Base-by-base conservation (phyloP, 2,888 invertebrate genomes). In the Spatulosminthurus flaviceps region DNA sequence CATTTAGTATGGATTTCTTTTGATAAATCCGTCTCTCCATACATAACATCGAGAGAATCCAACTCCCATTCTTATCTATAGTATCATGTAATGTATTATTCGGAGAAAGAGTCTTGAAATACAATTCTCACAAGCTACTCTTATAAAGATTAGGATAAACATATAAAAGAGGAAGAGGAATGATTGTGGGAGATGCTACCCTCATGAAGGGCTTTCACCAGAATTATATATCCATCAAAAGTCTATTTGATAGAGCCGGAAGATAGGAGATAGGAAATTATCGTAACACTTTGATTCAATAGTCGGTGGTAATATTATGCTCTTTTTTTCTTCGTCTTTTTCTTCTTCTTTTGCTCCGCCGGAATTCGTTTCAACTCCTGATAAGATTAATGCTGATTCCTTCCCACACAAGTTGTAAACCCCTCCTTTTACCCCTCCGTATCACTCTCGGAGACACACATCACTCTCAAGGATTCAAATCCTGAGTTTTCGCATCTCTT, bases 231-330 rank as follows among this genome's bases (percentile, higher is more conserved):
- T 69, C 69, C 70, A 70, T 70, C 70, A 70, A 29, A 41, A 70
- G 70, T 70, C 29, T 70, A 70, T 70, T 70, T 41, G 34, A 70
- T 41, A 70, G 70, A 70, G 16, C 70, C 22, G 9, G 34, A 2
- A 41, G 41, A 70, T 4, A 29, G n/a, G 21, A n/a, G n/a, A 70
- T 70, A 41, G 41, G 19, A 41, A 70, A 70, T 70, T 70, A 70
- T 70, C 70, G 70, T 70, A 70, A 70, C 70, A 70, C 70, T 70
- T 70, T 34, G 21, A 70, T 70, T 70, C 70, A 70, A 70, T 41
- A 70, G 70, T 70, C 70, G 1, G 28, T 28, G 9, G 7, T 51
- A 19, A 51, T 51, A 51, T 51, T 2, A 19, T n/a, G n/a, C n/a
- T n/a, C n/a, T n/a, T 51, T 51, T 51, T 51, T 16, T 16, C 51